Percentiles rank a stretch among this genome's conserved stretches.
These are phyloP conservation scores for Geotrupes spiniger DNA, from an alignment of 2,888 invertebrate species.

Conservation along the genomic window DNA sequence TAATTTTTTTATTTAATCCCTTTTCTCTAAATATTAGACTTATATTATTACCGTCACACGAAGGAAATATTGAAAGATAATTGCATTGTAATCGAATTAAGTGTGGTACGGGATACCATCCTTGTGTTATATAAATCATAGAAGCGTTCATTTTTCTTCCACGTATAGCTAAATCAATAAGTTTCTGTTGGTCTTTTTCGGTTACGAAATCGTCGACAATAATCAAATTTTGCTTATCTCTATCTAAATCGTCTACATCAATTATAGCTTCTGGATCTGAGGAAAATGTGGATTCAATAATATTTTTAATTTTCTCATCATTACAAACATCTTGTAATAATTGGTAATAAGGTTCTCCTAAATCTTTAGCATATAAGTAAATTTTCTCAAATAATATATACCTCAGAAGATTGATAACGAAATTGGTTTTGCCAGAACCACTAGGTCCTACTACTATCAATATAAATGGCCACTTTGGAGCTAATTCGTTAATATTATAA, in stretches of 20 bases:
- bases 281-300: conserved; percentile 2
- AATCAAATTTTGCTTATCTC: conserved; percentile 6
- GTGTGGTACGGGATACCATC: conserved; percentile 14
- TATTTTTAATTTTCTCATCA: conserved; percentile 9
- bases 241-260: conserved; percentile 8
- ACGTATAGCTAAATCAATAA: conserved; percentile 5
- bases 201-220: too few species aligned
- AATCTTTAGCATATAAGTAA: too few species aligned
- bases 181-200: conserved; percentile 8
- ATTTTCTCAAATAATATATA: too few species aligned
- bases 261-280: too few species aligned
- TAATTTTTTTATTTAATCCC: too few species aligned
- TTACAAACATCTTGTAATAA: too few species aligned
- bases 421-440: conserved; percentile 5
- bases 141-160: conserved; percentile 9
- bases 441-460: not conserved
- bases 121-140: conserved; percentile 18
- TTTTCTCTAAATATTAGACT: too few species aligned
- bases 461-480: too few species aligned
- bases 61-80: conserved; percentile 17
- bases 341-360: too few species aligned
- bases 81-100: conserved; percentile 16
- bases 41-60: conserved; percentile 16
- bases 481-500: too few species aligned
- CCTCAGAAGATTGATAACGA: too few species aligned